Evolutionary conservation across 2,113 vertebrate genomes (phyloP).

Genomic region (Phrynosoma platyrhinos): DNA sequence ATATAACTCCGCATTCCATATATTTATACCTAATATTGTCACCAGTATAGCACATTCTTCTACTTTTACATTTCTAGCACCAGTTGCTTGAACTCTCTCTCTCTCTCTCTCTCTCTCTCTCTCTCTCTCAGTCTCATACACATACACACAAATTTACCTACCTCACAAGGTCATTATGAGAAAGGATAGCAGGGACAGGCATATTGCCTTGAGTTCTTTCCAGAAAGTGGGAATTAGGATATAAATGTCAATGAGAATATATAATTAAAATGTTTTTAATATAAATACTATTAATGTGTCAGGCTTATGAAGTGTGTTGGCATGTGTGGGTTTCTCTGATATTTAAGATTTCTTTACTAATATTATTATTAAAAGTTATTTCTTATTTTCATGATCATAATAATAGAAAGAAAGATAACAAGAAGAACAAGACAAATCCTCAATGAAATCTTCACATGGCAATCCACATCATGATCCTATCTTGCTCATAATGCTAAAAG

Average conservation of each 20-base stretch:
- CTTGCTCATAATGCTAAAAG: conserved; percentile 15
- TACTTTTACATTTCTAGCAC: not conserved
- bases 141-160: too few species aligned
- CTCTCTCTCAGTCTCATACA: not conserved
- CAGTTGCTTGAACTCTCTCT: not conserved
- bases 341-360: too few species aligned
- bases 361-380: too few species aligned
- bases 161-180: too few species aligned
- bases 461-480: not conserved
- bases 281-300: too few species aligned
- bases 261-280: not conserved
- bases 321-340: too few species aligned
- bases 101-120: not conserved
- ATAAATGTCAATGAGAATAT: not conserved
- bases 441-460: conserved; percentile 44
- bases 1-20: too few species aligned
- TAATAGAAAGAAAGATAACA: conserved; percentile 38
- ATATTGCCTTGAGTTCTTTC: not conserved
- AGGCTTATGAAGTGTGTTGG: too few species aligned
- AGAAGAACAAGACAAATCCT: not conserved
- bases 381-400: not conserved
- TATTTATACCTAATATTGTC: too few species aligned
- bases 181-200: not conserved
- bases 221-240: not conserved
- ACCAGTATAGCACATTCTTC: not conserved